Conservation (phyloP, 2,888 invertebrate species). For the Aethes cnicana region DNA sequence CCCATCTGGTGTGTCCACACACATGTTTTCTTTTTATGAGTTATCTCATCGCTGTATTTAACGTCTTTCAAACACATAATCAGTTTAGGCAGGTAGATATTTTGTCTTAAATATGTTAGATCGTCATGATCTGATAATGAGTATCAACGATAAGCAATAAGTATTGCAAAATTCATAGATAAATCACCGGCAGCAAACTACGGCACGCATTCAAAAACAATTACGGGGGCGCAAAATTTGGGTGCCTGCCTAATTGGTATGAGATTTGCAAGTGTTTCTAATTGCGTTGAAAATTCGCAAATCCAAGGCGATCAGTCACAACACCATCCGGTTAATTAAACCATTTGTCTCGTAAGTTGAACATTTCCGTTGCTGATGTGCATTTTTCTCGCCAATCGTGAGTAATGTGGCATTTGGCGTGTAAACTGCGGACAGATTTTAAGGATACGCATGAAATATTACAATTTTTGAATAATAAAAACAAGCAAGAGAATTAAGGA, state of each 20-base stretch:
- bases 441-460: neutral
- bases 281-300: slow-evolving; percentile 75
- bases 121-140: no score
- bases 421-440: slow-evolving; percentile 17
- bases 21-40: no score
- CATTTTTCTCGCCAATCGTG: slow-evolving; percentile 47
- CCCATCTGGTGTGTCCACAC: no score
- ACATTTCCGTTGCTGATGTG: slow-evolving; percentile 48
- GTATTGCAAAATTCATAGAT: slow-evolving; percentile 42
- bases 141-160: no score
- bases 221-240: slow-evolving; percentile 76
- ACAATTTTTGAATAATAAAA: no score
- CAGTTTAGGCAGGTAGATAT: no score
- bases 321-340: slow-evolving; percentile 80
- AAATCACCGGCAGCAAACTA: slow-evolving; percentile 72
- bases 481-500: no score
- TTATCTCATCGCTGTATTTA: no score
- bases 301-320: slow-evolving; percentile 76
- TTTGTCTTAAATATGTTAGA: no score
- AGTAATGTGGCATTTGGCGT: slow-evolving; percentile 37
- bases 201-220: slow-evolving; percentile 76
- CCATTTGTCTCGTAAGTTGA: slow-evolving; percentile 74
- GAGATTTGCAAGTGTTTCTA: slow-evolving; percentile 81
- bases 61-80: no score
- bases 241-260: slow-evolving; percentile 81